Base-by-base conservation (phyloP, 2,797 vertebrate genomes). In the Antennarius maculatus region DNA sequence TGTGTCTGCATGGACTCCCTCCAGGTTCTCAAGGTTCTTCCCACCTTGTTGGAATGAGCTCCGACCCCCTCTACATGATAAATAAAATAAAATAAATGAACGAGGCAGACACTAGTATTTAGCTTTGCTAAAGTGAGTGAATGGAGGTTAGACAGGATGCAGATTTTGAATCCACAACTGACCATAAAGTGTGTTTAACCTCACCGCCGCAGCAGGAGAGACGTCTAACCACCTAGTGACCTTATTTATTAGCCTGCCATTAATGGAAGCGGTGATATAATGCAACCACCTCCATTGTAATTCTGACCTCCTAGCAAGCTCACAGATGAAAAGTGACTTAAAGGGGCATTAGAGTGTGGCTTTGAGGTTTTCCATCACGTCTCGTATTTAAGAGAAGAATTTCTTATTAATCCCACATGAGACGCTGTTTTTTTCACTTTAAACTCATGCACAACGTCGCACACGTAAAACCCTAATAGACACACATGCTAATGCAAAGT, bases 301-400 rank as follows among this genome's bases (percentile, higher is more conserved):
- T 41, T 45, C 45, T 52, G 80, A 84, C 79, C 77, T 71, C 60
- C 59, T 68, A 69, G 55, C 41, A 37, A 47, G 67, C 62, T 70
- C 71, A 74, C 71, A 58, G 61, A 80, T 76, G 75, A 83, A 74
- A 34, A 15, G 46, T 61, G 72, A 58, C 60, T 72, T 64, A 71
- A 62, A 87, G 54, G 45, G 61, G 66, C 57, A 66, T 74, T 81
- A 68, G 61, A n/a, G 39, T 59, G 54, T 13, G 77, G 84, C 77
- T 85, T 80, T 83, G 86, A 71, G 85, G 86, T 85, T 81, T 23
- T 88, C 78, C 76, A 83, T 79, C 61, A 50, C 63, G 27, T 58
- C 61, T 61, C 81, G 74, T 79, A 81, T 82, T 85, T 78, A 61
- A 78, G 71, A 34, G 31, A 34, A 34, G 5, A 8, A 8, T 34